Evolutionary conservation across 2,797 vertebrate species (phyloP).

Genomic region (Thamnophis elegans): DNA sequence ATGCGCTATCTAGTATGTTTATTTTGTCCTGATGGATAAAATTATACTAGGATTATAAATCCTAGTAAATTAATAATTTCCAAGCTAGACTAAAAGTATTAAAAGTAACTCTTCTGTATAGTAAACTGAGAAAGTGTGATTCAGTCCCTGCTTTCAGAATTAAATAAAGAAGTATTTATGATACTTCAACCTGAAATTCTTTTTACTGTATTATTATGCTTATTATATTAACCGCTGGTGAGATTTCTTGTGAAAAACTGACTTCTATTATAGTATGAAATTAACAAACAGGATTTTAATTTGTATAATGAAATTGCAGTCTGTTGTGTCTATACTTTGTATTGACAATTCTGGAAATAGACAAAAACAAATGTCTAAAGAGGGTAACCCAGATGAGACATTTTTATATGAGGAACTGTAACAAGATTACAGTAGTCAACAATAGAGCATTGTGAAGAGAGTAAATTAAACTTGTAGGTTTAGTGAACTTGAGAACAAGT

Average conservation of each 20-base stretch:
- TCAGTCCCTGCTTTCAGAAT: neutral
- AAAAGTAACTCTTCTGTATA: neutral
- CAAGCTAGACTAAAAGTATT: slow-evolving; percentile 11
- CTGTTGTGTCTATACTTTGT: slow-evolving; percentile 26
- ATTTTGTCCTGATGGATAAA: slow-evolving; percentile 39
- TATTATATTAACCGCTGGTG: neutral
- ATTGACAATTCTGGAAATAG: slow-evolving; percentile 48
- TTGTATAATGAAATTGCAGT: neutral
- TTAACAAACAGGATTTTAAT: slow-evolving; percentile 19
- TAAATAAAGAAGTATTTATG: neutral
- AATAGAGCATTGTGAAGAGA: slow-evolving; percentile 70
- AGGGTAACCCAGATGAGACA: slow-evolving; percentile 39
- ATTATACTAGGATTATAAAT: slow-evolving; percentile 41
- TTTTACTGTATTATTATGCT: neutral
- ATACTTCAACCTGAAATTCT: neutral
- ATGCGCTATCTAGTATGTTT: neutral
- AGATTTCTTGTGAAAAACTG: neutral
- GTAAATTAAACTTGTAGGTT: slow-evolving; percentile 76
- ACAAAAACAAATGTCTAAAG: slow-evolving; percentile 27
- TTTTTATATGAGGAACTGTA: slow-evolving; percentile 65
- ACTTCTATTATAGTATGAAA: neutral
- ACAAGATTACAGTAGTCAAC: slow-evolving; percentile 56
- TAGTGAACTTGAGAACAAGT: slow-evolving; percentile 73
- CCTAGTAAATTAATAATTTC: slow-evolving; percentile 28
- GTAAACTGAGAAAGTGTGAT: slow-evolving; percentile 2